These are phyloP conservation scores for Limnothrissa miodon DNA, from an alignment of 2,113 vertebrate species.

Conservation along the genomic window DNA sequence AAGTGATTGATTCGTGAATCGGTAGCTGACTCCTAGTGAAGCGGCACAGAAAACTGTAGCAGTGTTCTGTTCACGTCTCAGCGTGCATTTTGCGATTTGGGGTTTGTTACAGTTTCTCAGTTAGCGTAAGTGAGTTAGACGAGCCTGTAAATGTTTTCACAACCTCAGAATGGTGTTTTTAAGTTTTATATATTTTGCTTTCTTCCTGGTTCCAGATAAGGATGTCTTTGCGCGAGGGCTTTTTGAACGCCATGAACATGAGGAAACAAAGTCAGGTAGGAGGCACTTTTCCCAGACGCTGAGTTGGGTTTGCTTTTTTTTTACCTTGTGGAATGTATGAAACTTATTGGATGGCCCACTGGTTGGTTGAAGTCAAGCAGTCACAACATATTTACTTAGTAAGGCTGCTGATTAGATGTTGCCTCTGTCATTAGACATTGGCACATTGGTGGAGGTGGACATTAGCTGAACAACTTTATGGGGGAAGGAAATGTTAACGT, in stretches of 20 bases:
- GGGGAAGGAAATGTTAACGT: background rate
- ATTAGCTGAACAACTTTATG: background rate
- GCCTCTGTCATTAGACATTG: background rate
- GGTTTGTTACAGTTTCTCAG: too few species aligned
- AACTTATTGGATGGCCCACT: background rate
- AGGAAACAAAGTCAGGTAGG: slow-evolving; percentile 55
- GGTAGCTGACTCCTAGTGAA: too few species aligned
- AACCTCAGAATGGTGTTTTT: too few species aligned
- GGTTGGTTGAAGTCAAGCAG: background rate
- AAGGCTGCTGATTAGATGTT: background rate
- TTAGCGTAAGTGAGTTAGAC: too few species aligned
- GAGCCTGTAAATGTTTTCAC: too few species aligned
- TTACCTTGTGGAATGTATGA: background rate
- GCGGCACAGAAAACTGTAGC: too few species aligned
- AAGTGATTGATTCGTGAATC: background rate
- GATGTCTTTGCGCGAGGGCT: slow-evolving; percentile 56
- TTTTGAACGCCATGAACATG: slow-evolving; percentile 44
- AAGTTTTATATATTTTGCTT: background rate
- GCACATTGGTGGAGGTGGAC: too few species aligned
- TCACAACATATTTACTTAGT: background rate
- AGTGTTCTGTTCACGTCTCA: too few species aligned
- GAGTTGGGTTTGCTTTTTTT: background rate
- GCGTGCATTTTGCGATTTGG: too few species aligned
- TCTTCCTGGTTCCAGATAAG: slow-evolving; percentile 43
- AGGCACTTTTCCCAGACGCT: background rate